phyloP scores from a whole-genome alignment of 2,113 vertebrate species.

The Mesocricetus auratus region DNA sequence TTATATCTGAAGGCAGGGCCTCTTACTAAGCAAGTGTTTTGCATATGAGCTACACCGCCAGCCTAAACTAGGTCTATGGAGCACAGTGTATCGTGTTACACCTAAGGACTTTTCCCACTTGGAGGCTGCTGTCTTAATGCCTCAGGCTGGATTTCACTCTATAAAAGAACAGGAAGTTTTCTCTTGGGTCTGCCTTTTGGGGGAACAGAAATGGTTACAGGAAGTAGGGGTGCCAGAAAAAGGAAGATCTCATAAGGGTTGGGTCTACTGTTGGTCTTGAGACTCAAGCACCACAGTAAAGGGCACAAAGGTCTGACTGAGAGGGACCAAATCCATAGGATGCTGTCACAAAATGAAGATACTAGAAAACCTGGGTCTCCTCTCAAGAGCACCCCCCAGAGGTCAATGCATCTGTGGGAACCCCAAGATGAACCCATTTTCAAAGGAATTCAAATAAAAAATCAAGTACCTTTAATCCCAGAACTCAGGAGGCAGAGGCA shows the following conservation, averaged over 20 bases:
- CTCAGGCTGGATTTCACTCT: not conserved
- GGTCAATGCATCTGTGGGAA: not conserved
- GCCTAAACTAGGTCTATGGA: not conserved
- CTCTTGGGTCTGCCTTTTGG: conserved; percentile 34
- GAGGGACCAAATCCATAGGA: not conserved
- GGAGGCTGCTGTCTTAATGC: not conserved
- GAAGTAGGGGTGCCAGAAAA: not conserved
- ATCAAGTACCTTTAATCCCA: not conserved
- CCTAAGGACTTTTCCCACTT: not conserved
- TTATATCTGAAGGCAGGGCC: not conserved
- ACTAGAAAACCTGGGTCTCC: not conserved
- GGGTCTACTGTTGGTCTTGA: not conserved
- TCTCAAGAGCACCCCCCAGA: not conserved
- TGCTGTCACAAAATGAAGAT: conserved; percentile 5
- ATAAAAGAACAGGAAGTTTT: conserved; percentile 12
- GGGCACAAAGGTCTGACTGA: not conserved
- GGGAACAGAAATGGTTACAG: not conserved
- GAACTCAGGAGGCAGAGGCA: not conserved
- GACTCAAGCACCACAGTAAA: not conserved
- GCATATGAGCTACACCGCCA: not conserved
- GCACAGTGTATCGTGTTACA: not conserved
- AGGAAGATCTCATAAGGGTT: not conserved
- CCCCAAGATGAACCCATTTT: not conserved
- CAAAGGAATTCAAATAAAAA: not conserved
- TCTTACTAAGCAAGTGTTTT: not conserved